phyloP scores from a whole-genome alignment of 2,113 vertebrate species.

The Sturnira hondurensis region DNA sequence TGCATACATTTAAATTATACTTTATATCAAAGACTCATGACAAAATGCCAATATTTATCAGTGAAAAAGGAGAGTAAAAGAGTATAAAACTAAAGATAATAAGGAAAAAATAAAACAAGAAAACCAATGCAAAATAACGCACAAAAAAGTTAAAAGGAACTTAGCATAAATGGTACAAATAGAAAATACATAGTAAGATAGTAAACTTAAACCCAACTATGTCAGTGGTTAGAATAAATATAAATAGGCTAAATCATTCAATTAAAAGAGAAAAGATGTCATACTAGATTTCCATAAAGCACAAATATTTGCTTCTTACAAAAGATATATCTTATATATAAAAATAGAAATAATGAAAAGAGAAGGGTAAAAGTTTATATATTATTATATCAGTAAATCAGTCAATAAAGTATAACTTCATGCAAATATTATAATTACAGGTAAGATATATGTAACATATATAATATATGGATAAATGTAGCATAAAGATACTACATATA shows the following conservation, averaged over 20 bases:
- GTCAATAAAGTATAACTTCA: background rate
- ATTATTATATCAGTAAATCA: background rate
- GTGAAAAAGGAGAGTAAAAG: background rate
- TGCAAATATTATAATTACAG: background rate
- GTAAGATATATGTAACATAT: background rate
- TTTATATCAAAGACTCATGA: background rate
- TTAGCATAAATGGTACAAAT: background rate
- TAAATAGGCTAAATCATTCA: background rate
- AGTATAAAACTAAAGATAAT: background rate
- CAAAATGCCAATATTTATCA: background rate
- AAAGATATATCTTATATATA: background rate
- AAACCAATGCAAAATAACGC: background rate
- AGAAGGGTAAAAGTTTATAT: background rate
- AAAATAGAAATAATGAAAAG: background rate
- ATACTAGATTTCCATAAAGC: background rate
- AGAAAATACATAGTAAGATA: conserved; percentile 9
- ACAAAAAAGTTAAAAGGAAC: background rate
- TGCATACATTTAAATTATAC: background rate
- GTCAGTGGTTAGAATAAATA: background rate
- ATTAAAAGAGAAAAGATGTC: background rate
- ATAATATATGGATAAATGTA: background rate
- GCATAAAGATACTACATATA: background rate
- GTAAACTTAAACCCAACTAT: background rate
- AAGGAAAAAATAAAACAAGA: background rate
- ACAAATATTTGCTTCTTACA: background rate